Conservation (phyloP, 92 coral and sea anemone species). For the Actinernus sp. region DNA sequence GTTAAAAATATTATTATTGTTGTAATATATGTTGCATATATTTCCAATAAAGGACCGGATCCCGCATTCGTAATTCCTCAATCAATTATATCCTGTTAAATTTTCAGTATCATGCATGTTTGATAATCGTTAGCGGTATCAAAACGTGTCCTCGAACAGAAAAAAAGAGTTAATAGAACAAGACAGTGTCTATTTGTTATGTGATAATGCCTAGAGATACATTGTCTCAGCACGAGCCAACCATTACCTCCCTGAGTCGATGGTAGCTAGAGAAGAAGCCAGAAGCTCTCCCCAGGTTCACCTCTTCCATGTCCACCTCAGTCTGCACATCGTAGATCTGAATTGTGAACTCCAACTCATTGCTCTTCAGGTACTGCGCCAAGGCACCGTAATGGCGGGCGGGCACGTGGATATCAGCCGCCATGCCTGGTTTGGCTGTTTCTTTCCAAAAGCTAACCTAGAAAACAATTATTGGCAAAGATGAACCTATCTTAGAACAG, state of each 20-base stretch:
- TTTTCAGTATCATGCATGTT: too few relatives aligned
- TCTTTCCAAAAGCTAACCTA: conserved; percentile 90
- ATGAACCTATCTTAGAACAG: too few relatives aligned
- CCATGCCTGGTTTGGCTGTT: conserved; percentile 54
- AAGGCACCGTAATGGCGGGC: conserved; percentile 47
- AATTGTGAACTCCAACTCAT: conserved; percentile 60
- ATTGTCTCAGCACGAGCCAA: background rate
- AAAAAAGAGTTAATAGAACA: too few relatives aligned
- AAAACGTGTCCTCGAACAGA: background rate
- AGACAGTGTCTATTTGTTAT: too few relatives aligned
- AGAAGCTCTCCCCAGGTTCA: conserved; percentile 42
- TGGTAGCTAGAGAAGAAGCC: conserved; percentile 67
- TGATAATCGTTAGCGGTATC: too few relatives aligned
- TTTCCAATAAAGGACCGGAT: too few relatives aligned
- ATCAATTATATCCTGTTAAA: too few relatives aligned
- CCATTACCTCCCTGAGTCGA: conserved; percentile 44
- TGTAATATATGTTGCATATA: too few relatives aligned
- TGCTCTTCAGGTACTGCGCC: conserved; percentile 42
- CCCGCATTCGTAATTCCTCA: too few relatives aligned
- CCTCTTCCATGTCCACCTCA: conserved; percentile 50
- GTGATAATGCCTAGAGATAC: too few relatives aligned
- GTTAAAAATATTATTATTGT: too few relatives aligned
- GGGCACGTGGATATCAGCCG: conserved; percentile 77
- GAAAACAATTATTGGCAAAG: too few relatives aligned
- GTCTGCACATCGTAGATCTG: conserved; percentile 70